Base-by-base conservation (phyloP, 2,888 invertebrate species). In the Beris morrisii region DNA sequence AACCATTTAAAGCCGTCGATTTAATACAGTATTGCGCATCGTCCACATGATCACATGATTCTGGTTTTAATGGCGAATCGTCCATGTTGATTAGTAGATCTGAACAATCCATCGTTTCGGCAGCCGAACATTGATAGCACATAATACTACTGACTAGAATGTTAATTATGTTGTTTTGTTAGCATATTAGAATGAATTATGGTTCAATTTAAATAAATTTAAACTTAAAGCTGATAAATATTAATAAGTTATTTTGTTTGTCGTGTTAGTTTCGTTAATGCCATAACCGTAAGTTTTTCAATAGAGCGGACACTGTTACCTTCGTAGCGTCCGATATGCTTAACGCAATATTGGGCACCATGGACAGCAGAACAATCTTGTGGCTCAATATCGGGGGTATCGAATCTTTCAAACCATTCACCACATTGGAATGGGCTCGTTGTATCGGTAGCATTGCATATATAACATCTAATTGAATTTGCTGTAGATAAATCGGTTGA, bases 241-340 rank as follows among this genome's bases (percentile, higher is more conserved):
- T 46, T 46, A 15, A 46, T 13, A n/a, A 15, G 5, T 44, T 6
- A 12, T 13, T 15, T 12, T 12, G 15, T 50, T 12, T 50, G 15
- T 50, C 28, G 9, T 50, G 53, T 30, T 54, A 54, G n/a, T 56
- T 56, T 56, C 13, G 13, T 22, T 43, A 57, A 44, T 44, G 15
- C 28, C 22, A 53, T 15, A 22, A 22, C n/a, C 45, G 45, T 6
- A 48, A 48, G 5, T 48, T 11, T n/a, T 48, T 15, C 12, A 48
- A 9, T 48, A 3, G 6, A 15, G 6, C 48, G 5, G 15, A 11
- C 13, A 12, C 15, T 6, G 15, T 22, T 84, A 92, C 92, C 94
- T 90, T 93, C 93, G 75, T 86, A 93, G 76, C 96, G 86, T 71
- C 97, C 97, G 68, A 93, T 90, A 75, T 93, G 92, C 83, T 97